These are phyloP conservation scores for Muscicapa adusta DNA, from an alignment of 2,113 vertebrate genomes.

Conservation along the genomic window DNA sequence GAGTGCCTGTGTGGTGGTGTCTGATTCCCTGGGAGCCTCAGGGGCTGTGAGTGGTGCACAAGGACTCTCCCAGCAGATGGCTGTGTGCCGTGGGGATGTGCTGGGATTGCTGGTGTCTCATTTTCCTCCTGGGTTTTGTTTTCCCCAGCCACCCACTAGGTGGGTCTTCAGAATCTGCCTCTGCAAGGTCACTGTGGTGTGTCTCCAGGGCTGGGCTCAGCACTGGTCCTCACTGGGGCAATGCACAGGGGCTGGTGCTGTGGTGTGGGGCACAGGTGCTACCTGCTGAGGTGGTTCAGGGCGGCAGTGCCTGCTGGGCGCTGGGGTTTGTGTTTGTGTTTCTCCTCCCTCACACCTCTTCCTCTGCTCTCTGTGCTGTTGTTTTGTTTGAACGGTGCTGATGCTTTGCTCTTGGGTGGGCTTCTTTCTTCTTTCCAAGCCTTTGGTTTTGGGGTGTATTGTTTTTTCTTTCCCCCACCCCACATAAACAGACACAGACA, in stretches of 20 bases:
- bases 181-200: neutral
- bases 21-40: neutral
- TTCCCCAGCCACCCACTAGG: neutral
- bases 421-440: constrained; percentile 37
- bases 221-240: neutral
- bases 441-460: constrained; percentile 58
- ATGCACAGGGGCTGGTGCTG: neutral
- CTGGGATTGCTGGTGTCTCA: neutral
- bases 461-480: constrained; percentile 6
- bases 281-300: neutral
- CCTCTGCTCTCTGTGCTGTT: neutral
- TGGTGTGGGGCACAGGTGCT: neutral
- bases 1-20: neutral
- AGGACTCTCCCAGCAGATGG: neutral
- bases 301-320: neutral
- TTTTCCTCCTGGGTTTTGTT: constrained; percentile 14
- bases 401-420: constrained; percentile 54
- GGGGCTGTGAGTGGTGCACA: neutral
- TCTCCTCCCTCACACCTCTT: constrained; percentile 11
- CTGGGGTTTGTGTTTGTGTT: neutral
- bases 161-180: neutral
- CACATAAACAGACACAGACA: neutral
- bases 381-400: constrained; percentile 28
- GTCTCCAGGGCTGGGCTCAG: neutral
- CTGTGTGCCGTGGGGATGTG: neutral